Evolutionary conservation across 1,140 invertebrate genomes (phyloP), one percentile per base, ranked within the genome.

Genomic region (Pemphigus obesinymphae): DNA sequence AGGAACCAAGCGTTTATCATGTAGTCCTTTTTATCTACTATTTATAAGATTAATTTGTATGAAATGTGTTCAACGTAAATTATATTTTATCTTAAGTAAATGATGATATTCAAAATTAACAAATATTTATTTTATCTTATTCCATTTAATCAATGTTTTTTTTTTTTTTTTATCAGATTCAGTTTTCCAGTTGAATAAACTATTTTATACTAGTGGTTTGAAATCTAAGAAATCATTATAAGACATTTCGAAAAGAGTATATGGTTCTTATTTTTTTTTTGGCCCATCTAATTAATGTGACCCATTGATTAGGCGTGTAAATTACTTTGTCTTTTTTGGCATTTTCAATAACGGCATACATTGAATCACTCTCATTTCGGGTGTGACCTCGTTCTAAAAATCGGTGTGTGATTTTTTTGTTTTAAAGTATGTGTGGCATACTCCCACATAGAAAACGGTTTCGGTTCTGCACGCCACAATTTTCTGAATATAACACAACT

Each of bases 21-120:
- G 29, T 58, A 23, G 55, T 26, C 26, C 26, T 58, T 26, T 58
- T 58, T 58, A n/a, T n/a, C n/a, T 61, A 13, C 31, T 61, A 29
- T 61, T 61, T 61, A 29, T 61, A 61, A 61, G 13, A 61, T 61
- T 61, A 8, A 83, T 82, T 53, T 72, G 34, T 72, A 43, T 48
- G 43, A 8, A 72, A 72, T 48, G 34, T 72, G 34, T 72, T 72
- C 34, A 40, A 72, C 6, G 26, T 43, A 40, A 40, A 72, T 72
- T 40, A 11, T 40, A 43, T 40, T 72, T 72, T 72, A 72, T 72
- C 34, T 43, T 3, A 26, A 43, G 8, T 43, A 40, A n/a, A 43
- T 48, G 7, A 43, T 23, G 34, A 29, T 7, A 43, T 48, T 43
- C 43, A 43, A 20, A 48, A 72, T 72, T 45, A 45, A 70, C 20